A percentile compares a stretch with the other conserved stretches of the same genome.
These are phyloP conservation scores for Molossus molossus DNA, from an alignment of 2,797 vertebrate species.

Conservation along the genomic window DNA sequence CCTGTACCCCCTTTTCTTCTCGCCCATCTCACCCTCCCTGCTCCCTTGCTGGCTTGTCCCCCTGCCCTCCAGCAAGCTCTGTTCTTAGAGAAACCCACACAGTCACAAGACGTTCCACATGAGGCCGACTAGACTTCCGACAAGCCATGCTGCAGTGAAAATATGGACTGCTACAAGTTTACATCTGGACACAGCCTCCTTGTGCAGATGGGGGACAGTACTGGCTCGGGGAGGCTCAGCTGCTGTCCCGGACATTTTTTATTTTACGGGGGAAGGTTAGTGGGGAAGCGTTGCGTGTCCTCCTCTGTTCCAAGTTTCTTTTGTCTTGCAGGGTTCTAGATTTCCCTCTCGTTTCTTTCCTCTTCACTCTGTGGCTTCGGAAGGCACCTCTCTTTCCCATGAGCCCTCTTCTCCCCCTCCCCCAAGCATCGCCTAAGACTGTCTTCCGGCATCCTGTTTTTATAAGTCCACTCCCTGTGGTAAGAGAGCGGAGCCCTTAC, in stretches of 20 bases:
- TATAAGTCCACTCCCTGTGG: neutral
- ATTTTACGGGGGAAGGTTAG: neutral
- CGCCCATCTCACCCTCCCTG: neutral
- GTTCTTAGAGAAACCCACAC: neutral
- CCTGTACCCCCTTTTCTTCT: neutral
- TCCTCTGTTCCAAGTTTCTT: neutral
- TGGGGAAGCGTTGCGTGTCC: rapidly evolving
- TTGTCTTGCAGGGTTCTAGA: neutral
- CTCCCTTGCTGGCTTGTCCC: neutral
- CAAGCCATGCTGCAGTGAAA: neutral
- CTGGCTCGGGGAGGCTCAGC: neutral
- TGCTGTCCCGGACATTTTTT: neutral
- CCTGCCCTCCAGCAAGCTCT: neutral
- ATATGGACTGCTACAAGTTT: neutral
- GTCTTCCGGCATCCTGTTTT: neutral
- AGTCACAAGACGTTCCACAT: neutral
- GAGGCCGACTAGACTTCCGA: neutral
- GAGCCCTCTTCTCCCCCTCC: neutral
- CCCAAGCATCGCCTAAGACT: neutral
- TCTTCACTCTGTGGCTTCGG: neutral
- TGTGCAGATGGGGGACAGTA: neutral
- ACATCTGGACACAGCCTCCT: neutral
- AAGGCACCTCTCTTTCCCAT: neutral
- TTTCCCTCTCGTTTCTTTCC: neutral
- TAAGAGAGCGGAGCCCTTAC: neutral